Conservation (phyloP, 2,797 vertebrate species). For the Fratercula arctica region DNA sequence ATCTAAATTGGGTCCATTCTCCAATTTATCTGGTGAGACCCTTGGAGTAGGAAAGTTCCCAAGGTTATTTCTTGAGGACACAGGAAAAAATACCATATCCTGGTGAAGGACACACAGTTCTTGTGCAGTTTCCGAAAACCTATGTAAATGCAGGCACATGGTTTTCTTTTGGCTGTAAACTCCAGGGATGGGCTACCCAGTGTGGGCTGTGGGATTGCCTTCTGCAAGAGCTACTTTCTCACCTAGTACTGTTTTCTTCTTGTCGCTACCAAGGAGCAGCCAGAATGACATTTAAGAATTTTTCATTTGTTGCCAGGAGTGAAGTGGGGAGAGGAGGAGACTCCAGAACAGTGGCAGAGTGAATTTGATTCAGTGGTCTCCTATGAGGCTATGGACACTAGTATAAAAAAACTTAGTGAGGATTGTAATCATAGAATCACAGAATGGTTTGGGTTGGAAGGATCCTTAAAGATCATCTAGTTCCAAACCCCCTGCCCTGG, state of each 20-base stretch:
- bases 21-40: background rate
- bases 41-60: background rate
- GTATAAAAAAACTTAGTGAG: background rate
- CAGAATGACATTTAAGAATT: background rate
- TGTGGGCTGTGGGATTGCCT: background rate
- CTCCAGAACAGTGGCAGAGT: background rate
- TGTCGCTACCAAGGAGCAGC: background rate
- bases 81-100: background rate
- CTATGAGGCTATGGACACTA: background rate
- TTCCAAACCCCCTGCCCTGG: background rate
- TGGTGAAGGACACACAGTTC: background rate
- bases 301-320: background rate
- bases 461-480: background rate
- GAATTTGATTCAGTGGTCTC: background rate
- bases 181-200: background rate
- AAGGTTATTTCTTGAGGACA: background rate
- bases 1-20: background rate
- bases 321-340: background rate
- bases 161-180: background rate
- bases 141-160: background rate
- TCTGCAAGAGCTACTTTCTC: background rate
- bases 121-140: background rate
- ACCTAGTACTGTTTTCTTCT: background rate
- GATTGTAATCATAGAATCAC: background rate
- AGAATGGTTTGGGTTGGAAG: background rate